A percentile compares a stretch with the other conserved stretches of the same genome.
Conservation (phyloP, 2,797 vertebrate genomes). For the Thalassophryne amazonica region DNA sequence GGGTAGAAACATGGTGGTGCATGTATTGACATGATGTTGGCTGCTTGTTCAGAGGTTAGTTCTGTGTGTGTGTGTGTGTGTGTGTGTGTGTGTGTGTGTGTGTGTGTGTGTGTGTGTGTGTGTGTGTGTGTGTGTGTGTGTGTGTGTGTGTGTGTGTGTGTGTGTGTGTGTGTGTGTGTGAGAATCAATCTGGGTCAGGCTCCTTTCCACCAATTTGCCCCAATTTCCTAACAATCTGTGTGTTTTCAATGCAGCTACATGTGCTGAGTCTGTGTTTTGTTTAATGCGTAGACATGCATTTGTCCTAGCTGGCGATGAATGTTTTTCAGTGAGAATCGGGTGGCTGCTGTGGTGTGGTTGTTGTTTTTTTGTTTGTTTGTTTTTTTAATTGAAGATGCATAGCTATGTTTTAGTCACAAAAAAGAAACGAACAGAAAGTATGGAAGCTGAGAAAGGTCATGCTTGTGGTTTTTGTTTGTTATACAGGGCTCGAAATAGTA, state of each 20-base stretch:
- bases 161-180: neutral
- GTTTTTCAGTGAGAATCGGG: too few species aligned
- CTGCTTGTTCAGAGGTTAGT: constrained; percentile 13
- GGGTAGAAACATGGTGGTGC: neutral
- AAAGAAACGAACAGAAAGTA: too few species aligned
- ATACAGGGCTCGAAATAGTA: too few species aligned
- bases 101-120: neutral
- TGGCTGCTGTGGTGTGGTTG: too few species aligned
- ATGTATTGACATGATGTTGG: constrained; percentile 19
- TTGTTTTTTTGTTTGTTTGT: too few species aligned
- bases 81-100: neutral
- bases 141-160: neutral
- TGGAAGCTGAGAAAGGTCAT: too few species aligned
- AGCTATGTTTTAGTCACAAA: too few species aligned
- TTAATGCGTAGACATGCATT: neutral
- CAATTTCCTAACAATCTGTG: neutral
- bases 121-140: neutral
- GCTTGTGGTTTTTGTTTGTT: too few species aligned
- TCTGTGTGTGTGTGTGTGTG: neutral
- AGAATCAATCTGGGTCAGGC: constrained; percentile 3
- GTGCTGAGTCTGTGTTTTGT: neutral
- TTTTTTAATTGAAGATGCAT: too few species aligned
- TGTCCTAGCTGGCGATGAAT: too few species aligned
- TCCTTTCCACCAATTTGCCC: neutral
- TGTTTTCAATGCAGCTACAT: neutral